Base-by-base conservation (phyloP, 2,888 invertebrate genomes). In the Arctia plantaginis region DNA sequence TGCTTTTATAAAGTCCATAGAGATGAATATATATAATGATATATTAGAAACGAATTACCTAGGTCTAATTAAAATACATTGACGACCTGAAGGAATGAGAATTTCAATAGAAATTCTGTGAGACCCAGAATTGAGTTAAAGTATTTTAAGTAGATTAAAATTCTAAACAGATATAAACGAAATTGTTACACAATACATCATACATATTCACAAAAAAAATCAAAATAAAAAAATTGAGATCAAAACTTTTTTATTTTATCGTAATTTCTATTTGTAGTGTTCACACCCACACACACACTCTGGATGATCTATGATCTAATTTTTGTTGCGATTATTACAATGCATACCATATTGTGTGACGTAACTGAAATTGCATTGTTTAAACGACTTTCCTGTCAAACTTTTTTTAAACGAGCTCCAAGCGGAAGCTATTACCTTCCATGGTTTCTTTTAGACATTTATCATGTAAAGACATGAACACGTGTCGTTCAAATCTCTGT, bases 401-500 rank as follows among this genome's bases (percentile, higher is more conserved):
- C n/a, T n/a, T n/a, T n/a, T n/a, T n/a, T n/a, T n/a, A n/a, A n/a
- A 47, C 27, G 3, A 44, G 33, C 20, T 62, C 30, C 12, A 70
- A 20, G 62, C 41, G 70, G 62, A 70, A 62, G 30, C 23, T 44
- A 44, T 44, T 33, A 10, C 18, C 27, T 18, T 33, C 27, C 27
- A 64, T 15, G 13, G n/a, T 79, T 82, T 84, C 72, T 77, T 72
- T 71, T 62, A 35, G 47, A 35, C 33, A 75, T 76, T 81, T 67
- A 74, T 75, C 59, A 77, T 76, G 64, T 65, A 73, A 72, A 82
- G 73, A 80, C 72, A 70, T 6, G 15, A 51, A 69, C 23, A 20
- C 7, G 69, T 20, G 71, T 55, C 68, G 75, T 75, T 76, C 51
- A 72, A 79, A 76, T 68, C 13, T 18, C 30, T 7, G 68, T 73